Evolutionary conservation across 2,888 invertebrate species (phyloP).

Genomic region (Dicranocentrus wangi): DNA sequence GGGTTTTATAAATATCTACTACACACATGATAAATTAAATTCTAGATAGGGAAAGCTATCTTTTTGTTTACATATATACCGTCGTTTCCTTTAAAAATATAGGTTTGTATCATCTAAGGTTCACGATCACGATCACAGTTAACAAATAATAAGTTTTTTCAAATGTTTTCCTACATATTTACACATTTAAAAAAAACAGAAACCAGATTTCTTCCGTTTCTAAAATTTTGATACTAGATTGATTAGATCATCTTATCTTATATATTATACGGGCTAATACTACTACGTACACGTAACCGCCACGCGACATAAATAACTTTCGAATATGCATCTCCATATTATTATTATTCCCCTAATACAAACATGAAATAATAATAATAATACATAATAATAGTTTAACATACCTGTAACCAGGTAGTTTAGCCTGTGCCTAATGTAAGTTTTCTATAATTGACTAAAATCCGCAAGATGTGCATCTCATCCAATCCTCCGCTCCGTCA

Average conservation of each 20-base stretch:
- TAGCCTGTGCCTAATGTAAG: too few species aligned
- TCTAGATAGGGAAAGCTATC: not conserved
- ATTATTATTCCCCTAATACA: too few species aligned
- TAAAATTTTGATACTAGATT: not conserved
- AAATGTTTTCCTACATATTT: not conserved
- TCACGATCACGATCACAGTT: constrained; percentile 65
- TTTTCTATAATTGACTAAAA: too few species aligned
- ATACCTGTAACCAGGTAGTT: too few species aligned
- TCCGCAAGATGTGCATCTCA: too few species aligned
- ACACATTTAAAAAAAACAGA: not conserved
- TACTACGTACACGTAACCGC: too few species aligned
- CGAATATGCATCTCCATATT: too few species aligned
- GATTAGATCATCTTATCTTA: too few species aligned
- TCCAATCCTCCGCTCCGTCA: too few species aligned
- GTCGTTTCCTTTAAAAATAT: constrained; percentile 54
- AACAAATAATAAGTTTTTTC: constrained; percentile 31
- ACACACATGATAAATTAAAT: constrained; percentile 3
- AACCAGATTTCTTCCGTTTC: not conserved
- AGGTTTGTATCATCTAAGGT: constrained; percentile 55
- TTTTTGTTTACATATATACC: not conserved
- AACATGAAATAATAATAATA: too few species aligned
- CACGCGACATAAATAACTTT: not conserved
- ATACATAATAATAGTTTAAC: too few species aligned
- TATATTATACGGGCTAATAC: too few species aligned
- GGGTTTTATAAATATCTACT: constrained; percentile 8